Evolutionary conservation across 2,797 vertebrate genomes (phyloP), one percentile per base, ranked within the genome.

Genomic region (Gallinago nigripennis): DNA sequence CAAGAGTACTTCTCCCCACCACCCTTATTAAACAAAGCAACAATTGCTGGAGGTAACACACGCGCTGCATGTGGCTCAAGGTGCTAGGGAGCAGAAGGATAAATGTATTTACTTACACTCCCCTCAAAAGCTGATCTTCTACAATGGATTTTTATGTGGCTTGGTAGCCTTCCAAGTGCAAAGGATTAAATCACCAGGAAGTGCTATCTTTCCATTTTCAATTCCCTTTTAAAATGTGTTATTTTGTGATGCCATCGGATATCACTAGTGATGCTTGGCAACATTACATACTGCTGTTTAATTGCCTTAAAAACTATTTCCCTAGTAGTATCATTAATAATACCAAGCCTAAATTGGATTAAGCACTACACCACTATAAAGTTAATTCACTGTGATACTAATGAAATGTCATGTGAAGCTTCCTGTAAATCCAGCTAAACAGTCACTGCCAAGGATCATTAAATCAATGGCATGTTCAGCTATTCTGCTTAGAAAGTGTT

Each of bases 311-410:
- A 95, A 97, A 96, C 94, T 96, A 97, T 95, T 97, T 96, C 96
- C 95, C 95, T 95, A 83, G 94, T 84, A 95, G 85, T 79, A 91
- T 93, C 96, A 93, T 97, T 97, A 97, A 97, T 97, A 97, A 97
- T 93, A 95, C 54, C 73, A 96, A 96, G 77, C 81, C 95, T 88
- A 97, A 97, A 97, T 97, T 97, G 93, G 96, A 97, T 97, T 97
- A 97, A 97, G 95, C 95, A 90, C 92, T 97, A 94, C 79, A 93
- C 93, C 78, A 92, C 96, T 90, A 96, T 97, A 97, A 97, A 97
- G 97, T 96, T 97, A 97, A 97, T 97, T 97, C 97, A 96, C 91
- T 97, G 94, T 96, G 93, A 97, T 97, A 94, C 87, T 97, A 97
- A 97, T 96, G 96, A 97, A 97, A 97, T 94, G 96, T 97, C 96